These are phyloP conservation scores for Apostichopus leukothele DNA, from an alignment of 53 echinoderm and acorn worm genomes.

Conservation along the genomic window DNA sequence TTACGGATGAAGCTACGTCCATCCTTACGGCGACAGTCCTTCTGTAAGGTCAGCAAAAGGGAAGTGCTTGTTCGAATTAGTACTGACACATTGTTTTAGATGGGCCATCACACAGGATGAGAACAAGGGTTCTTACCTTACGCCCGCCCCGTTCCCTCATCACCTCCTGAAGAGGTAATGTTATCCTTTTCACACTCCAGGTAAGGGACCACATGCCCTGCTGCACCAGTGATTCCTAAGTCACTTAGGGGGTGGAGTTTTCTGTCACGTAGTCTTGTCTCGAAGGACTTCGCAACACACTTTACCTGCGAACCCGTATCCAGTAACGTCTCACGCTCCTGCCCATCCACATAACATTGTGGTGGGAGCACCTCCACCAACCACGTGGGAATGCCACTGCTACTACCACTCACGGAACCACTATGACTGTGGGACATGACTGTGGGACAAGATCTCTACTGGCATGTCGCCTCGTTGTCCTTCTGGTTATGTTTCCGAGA, in stretches of 20 bases:
- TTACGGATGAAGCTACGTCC: slow-evolving; percentile 34
- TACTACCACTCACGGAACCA: neutral
- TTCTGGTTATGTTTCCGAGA: slow-evolving; percentile 55
- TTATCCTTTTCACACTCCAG: slow-evolving; percentile 36
- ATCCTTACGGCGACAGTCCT: slow-evolving; percentile 39
- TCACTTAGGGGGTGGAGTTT: slow-evolving; percentile 48
- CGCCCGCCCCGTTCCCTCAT: slow-evolving; percentile 18
- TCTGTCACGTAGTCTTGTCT: slow-evolving; percentile 11
- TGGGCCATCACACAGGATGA: slow-evolving; percentile 41
- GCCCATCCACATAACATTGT: slow-evolving; percentile 21
- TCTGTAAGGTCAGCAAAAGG: slow-evolving; percentile 18
- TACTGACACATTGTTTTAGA: slow-evolving; percentile 14
- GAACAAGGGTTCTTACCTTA: slow-evolving; percentile 46
- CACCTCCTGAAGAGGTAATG: neutral
- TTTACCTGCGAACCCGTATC: slow-evolving; percentile 58
- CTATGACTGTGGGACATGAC: neutral
- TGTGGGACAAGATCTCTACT: slow-evolving; percentile 7
- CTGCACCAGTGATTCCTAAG: slow-evolving; percentile 47
- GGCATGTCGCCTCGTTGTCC: slow-evolving; percentile 46
- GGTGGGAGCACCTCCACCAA: slow-evolving; percentile 2
- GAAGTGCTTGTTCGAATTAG: slow-evolving; percentile 59
- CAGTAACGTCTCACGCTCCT: neutral
- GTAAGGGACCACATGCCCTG: slow-evolving; percentile 49
- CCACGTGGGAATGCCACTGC: neutral
- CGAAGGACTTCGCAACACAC: slow-evolving; percentile 42